Base-by-base conservation (phyloP, 2,797 vertebrate genomes). In the Chloroceryle inda region DNA sequence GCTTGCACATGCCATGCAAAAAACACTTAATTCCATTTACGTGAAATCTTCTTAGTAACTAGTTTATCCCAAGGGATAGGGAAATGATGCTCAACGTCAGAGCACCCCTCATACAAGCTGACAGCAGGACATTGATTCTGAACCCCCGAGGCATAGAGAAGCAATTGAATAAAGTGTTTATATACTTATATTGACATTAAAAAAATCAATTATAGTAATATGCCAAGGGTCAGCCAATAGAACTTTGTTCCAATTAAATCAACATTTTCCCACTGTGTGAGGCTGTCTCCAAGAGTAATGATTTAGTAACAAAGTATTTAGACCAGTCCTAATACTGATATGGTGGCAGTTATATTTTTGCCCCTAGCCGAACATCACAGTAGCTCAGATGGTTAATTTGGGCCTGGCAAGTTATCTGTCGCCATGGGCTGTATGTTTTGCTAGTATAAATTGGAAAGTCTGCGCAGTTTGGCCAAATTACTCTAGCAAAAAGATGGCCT, bases 361-460 rank as follows among this genome's bases (percentile, higher is more conserved):
- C 83, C 55, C 37, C 33, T 71, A 81, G 77, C 26, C 37, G 50
- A 72, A 35, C 59, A n/a, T 58, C 52, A 40, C 73, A 37, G 73
- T 66, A 82, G 21, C 56, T 96, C 37, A 67, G 50, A 38, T 88
- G 42, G 79, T 84, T 88, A 88, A 90, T 86, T 89, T 68, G 38
- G 33, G 49, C 31, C 59, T 90, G 89, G 59, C 38, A 56, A 73
- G 55, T 77, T 77, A 85, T 93, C 22, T 82, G 40, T 63, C 67
- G 59, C 76, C 11, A 37, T 37, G 26, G 76, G 29, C 75, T 74
- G 42, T 71, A 27, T 63, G 44, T 91, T 91, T 80, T 73, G 24
- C 66, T 63, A 33, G 66, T 91, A 67, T 88, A 85, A 87, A 92
- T 49, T 89, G 82, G 64, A 59, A 92, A 92, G 50, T 86, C 58